Percentiles rank a stretch among this genome's conserved stretches.
These are phyloP conservation scores for Trisateles emortualis DNA, from an alignment of 2,888 invertebrate genomes.

Conservation along the genomic window DNA sequence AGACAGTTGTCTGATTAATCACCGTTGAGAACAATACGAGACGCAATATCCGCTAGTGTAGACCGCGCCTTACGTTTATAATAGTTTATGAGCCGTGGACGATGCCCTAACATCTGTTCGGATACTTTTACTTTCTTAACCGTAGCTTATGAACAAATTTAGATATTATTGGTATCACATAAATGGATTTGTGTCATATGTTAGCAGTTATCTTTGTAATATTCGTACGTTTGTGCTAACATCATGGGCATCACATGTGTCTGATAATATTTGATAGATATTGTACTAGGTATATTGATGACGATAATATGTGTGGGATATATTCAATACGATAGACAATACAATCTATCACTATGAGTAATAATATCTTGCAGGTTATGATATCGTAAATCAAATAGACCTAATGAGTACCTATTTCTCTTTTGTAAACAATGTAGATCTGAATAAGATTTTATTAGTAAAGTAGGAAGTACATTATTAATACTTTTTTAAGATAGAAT, in stretches of 20 bases:
- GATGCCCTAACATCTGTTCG: conserved; percentile 45
- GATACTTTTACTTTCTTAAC: conserved; percentile 46
- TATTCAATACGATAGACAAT: conserved; percentile 3
- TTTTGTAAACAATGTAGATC: neutral
- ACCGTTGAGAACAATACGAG: conserved; percentile 64
- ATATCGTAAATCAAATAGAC: conserved; percentile 1
- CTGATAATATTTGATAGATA: neutral
- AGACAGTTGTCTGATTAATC: conserved; percentile 61
- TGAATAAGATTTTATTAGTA: neutral
- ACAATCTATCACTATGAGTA: conserved; percentile 10
- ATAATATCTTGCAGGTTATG: conserved; percentile 3
- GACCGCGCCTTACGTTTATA: conserved; percentile 51
- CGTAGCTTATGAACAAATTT: conserved; percentile 12
- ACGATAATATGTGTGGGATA: conserved; percentile 6
- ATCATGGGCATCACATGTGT: conserved; percentile 4
- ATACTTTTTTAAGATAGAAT: too few relatives aligned
- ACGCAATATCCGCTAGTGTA: conserved; percentile 69
- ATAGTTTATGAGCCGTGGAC: conserved; percentile 57
- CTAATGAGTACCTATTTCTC: neutral
- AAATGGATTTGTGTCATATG: conserved; percentile 40
- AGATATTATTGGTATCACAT: conserved; percentile 19
- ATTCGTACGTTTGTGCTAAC: neutral
- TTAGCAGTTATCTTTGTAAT: conserved; percentile 19
- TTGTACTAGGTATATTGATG: neutral
- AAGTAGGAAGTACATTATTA: too few relatives aligned